A percentile compares a stretch with the other conserved stretches of the same genome.
These are phyloP conservation scores for Odontesthes bonariensis DNA, from an alignment of 2,113 vertebrate species.

Conservation along the genomic window DNA sequence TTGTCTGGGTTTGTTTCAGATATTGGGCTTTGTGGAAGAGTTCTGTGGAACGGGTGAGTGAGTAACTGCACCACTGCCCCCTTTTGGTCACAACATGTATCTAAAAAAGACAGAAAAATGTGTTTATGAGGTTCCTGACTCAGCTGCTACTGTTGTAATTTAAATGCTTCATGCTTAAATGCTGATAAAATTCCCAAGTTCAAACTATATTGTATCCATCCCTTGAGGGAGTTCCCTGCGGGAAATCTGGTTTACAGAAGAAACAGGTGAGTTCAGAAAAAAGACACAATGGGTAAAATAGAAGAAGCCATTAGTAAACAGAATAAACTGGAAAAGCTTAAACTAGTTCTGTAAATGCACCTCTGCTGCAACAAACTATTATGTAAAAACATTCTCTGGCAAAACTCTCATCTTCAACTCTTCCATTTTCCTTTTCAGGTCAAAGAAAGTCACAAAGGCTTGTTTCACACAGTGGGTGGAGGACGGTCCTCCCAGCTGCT, in stretches of 20 bases:
- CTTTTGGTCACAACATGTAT: slow-evolving; percentile 51
- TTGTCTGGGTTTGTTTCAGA: slow-evolving; percentile 52
- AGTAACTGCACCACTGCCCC: slow-evolving; percentile 61
- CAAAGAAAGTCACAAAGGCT: slow-evolving; percentile 21
- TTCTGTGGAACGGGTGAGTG: slow-evolving; percentile 11
- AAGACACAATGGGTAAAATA: no score
- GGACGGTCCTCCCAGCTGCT: slow-evolving; percentile 45
- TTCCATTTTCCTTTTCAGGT: slow-evolving; percentile 31
- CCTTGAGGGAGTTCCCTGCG: no score
- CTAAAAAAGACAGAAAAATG: neutral
- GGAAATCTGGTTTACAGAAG: no score
- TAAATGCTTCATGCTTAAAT: no score
- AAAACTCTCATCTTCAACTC: neutral
- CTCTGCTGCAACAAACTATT: neutral
- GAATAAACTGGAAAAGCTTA: no score
- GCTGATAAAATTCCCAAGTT: no score
- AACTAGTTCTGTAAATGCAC: neutral
- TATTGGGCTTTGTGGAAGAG: slow-evolving; percentile 39
- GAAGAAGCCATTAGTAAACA: no score
- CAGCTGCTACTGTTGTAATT: no score
- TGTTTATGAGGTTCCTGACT: no score
- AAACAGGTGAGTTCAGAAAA: no score
- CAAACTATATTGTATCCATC: no score
- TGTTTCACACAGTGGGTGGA: slow-evolving; percentile 23
- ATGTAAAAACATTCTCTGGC: no score